Base-by-base conservation (phyloP, 2,113 vertebrate genomes). In the Tragelaphus strepsiceros region DNA sequence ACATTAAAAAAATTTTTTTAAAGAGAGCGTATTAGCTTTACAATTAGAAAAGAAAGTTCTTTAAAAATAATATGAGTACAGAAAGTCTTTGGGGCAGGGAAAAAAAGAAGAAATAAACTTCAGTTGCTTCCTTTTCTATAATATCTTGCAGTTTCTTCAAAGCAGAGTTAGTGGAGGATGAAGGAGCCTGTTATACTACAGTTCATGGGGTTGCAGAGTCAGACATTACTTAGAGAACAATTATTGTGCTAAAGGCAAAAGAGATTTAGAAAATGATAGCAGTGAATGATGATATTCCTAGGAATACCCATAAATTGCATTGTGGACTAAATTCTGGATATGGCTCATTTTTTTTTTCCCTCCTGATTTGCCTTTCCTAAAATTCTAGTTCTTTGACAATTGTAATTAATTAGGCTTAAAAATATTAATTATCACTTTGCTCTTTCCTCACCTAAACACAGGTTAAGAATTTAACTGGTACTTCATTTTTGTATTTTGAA, bases 401-500 rank as follows among this genome's bases (percentile, higher is more conserved):
- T 96, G 97, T 83, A 88, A 82, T 80, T 56, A 93, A 64, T 53
- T 81, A 56, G 30, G 7, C 6, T 88, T 96, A 22, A 77, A 86
- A 94, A 56, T 62, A 28, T 30, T 82, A 58, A 90, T 90, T 94
- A 35, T 88, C 84, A 81, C 81, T 87, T 30, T 0, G 59, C 24
- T 74, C 2, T 71, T 93, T 88, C 30, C 53, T 88, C 77, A 58
- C 26, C 53, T 32, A 32, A 88, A 80, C 14, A 59, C 2, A 77
- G 30, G n/a, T 35, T 88, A 81, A 67, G 51, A 43, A 96, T 54
- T 89, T 61, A n/a, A 26, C 21, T 53, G 11, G 8, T 61, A 53
- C 51, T 94, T 92, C 15, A 49, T 14, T 59, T 96, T 43, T 67
- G 39, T 62, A n/a, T 91, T 89, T 89, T 96, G 54, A 89, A 97